Conservation (phyloP, 2,888 invertebrate species). For the Altica lythri region DNA sequence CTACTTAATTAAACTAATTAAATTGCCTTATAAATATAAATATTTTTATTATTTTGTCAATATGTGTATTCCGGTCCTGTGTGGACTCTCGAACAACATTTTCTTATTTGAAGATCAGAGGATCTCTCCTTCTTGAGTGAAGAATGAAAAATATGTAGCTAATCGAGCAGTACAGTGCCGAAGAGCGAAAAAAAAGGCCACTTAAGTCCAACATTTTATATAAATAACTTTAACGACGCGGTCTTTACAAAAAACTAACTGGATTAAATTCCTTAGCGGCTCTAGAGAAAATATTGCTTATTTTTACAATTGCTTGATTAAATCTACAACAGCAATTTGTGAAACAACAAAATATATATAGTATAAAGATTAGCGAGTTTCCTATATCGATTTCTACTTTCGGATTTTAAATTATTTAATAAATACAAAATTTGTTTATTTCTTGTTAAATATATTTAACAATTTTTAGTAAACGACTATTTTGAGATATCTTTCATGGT, state of each 20-base stretch:
- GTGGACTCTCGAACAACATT: conserved; percentile 1
- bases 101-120: conserved; percentile 13
- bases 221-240: conserved; percentile 18
- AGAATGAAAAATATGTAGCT: conserved; percentile 15
- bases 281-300: conserved; percentile 11
- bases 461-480: too few species aligned
- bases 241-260: conserved; percentile 3
- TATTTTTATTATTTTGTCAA: too few species aligned
- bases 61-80: conserved; percentile 1
- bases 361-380: too few species aligned
- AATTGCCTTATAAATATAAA: background rate
- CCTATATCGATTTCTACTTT: too few species aligned
- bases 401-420: too few species aligned
- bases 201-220: conserved; percentile 19
- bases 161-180: conserved; percentile 18
- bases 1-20: background rate
- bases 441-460: too few species aligned
- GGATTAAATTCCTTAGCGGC: conserved; percentile 12
- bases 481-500: too few species aligned
- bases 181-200: conserved; percentile 9
- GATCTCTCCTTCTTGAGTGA: conserved; percentile 4
- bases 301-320: conserved; percentile 21
- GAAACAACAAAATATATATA: background rate
- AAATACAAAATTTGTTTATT: too few species aligned
- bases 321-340: background rate